Evolutionary conservation across 37 sponge, comb jelly and placozoan species (phyloP).

Genomic region (Agelas oroides): DNA sequence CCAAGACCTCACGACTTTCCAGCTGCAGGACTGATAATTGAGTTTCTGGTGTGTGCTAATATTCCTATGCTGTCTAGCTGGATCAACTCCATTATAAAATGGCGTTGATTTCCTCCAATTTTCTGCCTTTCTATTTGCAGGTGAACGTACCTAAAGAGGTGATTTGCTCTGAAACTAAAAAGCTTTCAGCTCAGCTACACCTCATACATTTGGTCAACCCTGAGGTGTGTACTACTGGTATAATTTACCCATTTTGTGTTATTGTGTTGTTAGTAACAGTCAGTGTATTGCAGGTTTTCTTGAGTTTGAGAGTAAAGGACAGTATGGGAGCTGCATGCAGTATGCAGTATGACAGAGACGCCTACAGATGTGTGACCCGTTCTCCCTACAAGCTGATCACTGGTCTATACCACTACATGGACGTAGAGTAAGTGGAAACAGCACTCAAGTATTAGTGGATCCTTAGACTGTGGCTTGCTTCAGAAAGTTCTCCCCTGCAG

Average conservation of each 20-base stretch:
- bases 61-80: constrained; percentile 2
- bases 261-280: too few species aligned
- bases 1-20: constrained; percentile 2
- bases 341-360: not conserved
- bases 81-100: not conserved
- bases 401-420: not conserved
- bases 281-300: not conserved
- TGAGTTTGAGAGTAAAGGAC: not conserved
- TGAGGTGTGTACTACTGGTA: constrained; percentile 7
- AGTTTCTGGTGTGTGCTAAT: not conserved
- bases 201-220: constrained; percentile 54
- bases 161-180: not conserved
- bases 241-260: too few species aligned
- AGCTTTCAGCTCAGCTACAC: constrained; percentile 11
- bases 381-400: not conserved
- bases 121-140: not conserved
- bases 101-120: too few species aligned
- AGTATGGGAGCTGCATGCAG: not conserved
- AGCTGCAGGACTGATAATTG: not conserved
- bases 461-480: not conserved
- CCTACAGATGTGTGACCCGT: not conserved
- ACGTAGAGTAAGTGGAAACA: not conserved
- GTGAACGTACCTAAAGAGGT: not conserved
- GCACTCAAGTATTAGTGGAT: not conserved
- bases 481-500: not conserved